Percentiles rank a stretch among this genome's conserved stretches.
These are phyloP conservation scores for Andrena marginata DNA, from an alignment of 2,888 invertebrate species.

Conservation along the genomic window DNA sequence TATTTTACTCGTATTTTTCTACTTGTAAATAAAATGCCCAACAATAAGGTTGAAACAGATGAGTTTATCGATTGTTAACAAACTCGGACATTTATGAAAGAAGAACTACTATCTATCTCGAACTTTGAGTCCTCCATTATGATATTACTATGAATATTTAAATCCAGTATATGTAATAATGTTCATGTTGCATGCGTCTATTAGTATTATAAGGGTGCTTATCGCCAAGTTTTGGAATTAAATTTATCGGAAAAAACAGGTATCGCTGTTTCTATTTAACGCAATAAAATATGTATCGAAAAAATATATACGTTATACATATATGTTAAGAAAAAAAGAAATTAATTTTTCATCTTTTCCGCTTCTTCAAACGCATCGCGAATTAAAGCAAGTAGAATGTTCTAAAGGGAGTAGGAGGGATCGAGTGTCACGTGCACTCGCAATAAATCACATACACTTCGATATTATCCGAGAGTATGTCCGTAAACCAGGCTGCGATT, in stretches of 20 bases:
- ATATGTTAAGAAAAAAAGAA: neutral
- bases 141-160: conserved; percentile 30
- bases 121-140: conserved; percentile 22
- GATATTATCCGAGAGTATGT: conserved; percentile 60
- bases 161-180: conserved; percentile 40
- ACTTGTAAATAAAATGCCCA: conserved; percentile 45
- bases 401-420: neutral
- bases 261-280: conserved; percentile 14
- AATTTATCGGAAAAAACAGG: conserved; percentile 1
- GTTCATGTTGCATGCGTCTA: conserved; percentile 28
- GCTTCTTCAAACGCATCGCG: neutral
- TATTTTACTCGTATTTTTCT: conserved; percentile 49
- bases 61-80: conserved; percentile 8
- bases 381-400: neutral
- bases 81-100: conserved; percentile 1
- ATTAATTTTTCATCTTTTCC: neutral
- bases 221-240: conserved; percentile 33
- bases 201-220: conserved; percentile 27
- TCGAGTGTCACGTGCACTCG: neutral
- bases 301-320: too few relatives aligned
- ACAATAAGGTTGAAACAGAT: conserved; percentile 14
- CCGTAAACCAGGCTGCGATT: conserved; percentile 63
- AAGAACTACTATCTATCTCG: conserved; percentile 12
- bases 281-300: conserved; percentile 11
- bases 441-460: conserved; percentile 27